Base-by-base conservation (phyloP, 2,888 invertebrate species). In the Neelides folsomi region DNA sequence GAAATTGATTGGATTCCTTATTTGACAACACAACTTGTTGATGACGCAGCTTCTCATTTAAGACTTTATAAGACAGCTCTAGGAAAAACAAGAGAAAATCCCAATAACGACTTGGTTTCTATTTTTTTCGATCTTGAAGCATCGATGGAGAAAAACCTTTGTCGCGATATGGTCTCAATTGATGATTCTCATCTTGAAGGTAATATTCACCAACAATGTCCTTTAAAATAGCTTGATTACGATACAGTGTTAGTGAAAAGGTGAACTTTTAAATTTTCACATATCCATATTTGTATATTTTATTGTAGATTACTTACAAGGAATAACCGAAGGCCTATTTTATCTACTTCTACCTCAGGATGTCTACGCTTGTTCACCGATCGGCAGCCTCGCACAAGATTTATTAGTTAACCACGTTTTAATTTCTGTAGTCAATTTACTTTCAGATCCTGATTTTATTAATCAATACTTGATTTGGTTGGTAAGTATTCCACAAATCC, bases 1-100 rank as follows among this genome's bases (percentile, higher is more conserved):
- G 81, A 84, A 67, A 83, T 90, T 12, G 88, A 93, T 70, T 89
- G 92, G 87, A 83, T 88, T 65, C 83, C 86, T 37, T 83, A 86
- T 66, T 76, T 92, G 54, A 89, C 92, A 16, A 86, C 86, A 35
- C 77, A 81, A 57, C 76, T 92, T 54, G 88, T 93, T 1, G 92
- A 93, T 71, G 90, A 92, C 71, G 79, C 88, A 58, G 90, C 89
- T 1, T 82, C 85, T 20, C 93, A 93, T 72, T 77, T 93, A 60
- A 78, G 88, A 59, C 72, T 93, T 18, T 93, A 84, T 69, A 79
- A 89, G 63, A 82, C 86, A 68, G 85, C 92, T 0, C 73, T 79
- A 66, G 78, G 62, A 66, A 74, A 66, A 74, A 71, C 60, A 9
- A 60, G 60, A 49, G 62, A 64, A 53, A 60, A 63, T 52, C 52